Conservation (phyloP, 1,140 invertebrate genomes). For the Eumeta japonica region DNA sequence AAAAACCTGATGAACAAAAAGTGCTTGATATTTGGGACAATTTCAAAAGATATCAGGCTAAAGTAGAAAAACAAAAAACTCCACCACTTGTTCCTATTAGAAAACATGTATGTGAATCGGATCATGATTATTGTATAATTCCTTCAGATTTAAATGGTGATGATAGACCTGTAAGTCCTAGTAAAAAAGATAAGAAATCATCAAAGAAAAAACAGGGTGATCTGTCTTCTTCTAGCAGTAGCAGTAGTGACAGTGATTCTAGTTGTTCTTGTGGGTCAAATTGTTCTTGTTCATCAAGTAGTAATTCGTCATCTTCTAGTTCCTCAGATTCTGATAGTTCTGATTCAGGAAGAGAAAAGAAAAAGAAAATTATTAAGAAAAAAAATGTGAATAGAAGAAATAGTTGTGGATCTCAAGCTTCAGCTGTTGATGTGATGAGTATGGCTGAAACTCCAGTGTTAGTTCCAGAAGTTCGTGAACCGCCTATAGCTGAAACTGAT, state of each 20-base stretch:
- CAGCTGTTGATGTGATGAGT: slow-evolving; percentile 51
- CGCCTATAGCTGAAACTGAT: slow-evolving; percentile 71
- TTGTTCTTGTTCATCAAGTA: slow-evolving; percentile 73
- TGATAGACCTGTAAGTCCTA: slow-evolving; percentile 29
- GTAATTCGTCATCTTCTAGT: slow-evolving; percentile 62
- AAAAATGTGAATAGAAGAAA: slow-evolving; percentile 38
- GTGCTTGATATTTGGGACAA: slow-evolving; percentile 78
- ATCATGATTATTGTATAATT: slow-evolving; percentile 67
- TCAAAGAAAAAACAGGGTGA: slow-evolving; percentile 42
- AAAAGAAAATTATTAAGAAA: slow-evolving; percentile 38
- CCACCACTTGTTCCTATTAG: slow-evolving; percentile 46
- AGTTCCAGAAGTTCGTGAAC: slow-evolving; percentile 49
- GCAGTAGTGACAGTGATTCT: slow-evolving; percentile 72
- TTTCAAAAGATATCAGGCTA: slow-evolving; percentile 69
- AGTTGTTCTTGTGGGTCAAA: slow-evolving; percentile 77
- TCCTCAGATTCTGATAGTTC: slow-evolving; percentile 71
- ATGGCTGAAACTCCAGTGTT: slow-evolving; percentile 49
- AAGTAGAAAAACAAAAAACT: slow-evolving; percentile 50
- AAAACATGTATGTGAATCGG: slow-evolving; percentile 61
- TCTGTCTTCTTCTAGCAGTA: slow-evolving; percentile 65
- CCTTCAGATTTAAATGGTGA: slow-evolving; percentile 45
- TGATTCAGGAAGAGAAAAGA: slow-evolving; percentile 40
- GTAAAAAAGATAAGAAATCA: slow-evolving; percentile 50
- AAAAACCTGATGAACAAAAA: slow-evolving; percentile 43
- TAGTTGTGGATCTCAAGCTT: slow-evolving; percentile 45